Evolutionary conservation across 2,888 invertebrate species (phyloP), one percentile per base, ranked within the genome.

Genomic region (Chalcis sispes): DNA sequence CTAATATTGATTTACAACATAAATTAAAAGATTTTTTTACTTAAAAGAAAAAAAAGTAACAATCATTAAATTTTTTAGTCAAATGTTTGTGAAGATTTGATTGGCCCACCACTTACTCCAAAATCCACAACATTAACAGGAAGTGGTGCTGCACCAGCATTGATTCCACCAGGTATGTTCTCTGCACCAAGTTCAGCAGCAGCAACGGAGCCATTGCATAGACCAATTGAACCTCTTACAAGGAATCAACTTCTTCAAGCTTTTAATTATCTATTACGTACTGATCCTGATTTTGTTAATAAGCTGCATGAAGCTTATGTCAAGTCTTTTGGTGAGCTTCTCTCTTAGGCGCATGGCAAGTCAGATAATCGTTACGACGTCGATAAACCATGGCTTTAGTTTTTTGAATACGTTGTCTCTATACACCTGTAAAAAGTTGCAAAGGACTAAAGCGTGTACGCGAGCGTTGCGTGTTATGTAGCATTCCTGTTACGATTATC

Each of bases 301-400:
- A 96, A 95, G 89, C 90, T 98, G 79, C 97, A 98, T 86, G 96
- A 97, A 89, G 97, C 96, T 70, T 98, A 98, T 87, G 94, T 97
- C 20, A 95, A 96, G 89, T 95, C 95, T 40, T 94, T 95, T 85
- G 92, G 94, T 85, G 94, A 95, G 79, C 89, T 90, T 82, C 89
- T 91, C 15, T 90, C 90, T 64, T 90, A 90, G 84, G 81, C 36
- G 13, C 13, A 18, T n/a, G 25, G 52, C 0, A 40, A 61, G 15
- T n/a, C 4, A 10, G 25, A 54, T 27, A 15, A 64, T 13, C 52
- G 46, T 20, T 50, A 23, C 18, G 13, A 36, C 13, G 1, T n/a
- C 52, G 64, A 40, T 13, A 54, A 74, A 13, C 59, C 72, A 52
- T 61, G 42, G 59, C 62, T 75, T 69, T 66, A 65, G 64, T 72